Percentiles rank a stretch among this genome's conserved stretches.
Conservation (phyloP, 2,797 vertebrate genomes). For the Rhinichthys osculus region DNA sequence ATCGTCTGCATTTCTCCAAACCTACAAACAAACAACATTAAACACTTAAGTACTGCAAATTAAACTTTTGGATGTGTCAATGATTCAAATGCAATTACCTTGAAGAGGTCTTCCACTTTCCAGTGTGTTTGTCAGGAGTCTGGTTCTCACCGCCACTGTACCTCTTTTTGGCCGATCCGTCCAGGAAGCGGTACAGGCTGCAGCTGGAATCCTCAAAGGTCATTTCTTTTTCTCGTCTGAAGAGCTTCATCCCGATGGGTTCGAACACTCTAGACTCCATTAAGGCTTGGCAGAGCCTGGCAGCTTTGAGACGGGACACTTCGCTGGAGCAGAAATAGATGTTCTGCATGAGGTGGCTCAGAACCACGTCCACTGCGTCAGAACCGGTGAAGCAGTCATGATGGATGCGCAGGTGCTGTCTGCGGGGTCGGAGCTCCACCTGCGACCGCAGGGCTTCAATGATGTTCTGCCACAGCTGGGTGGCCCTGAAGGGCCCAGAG, state of each 20-base stretch:
- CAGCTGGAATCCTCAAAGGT: constrained; percentile 84
- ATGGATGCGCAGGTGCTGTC: constrained; percentile 78
- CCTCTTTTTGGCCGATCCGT: constrained; percentile 61
- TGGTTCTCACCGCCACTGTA: constrained; percentile 66
- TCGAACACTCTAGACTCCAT: constrained; percentile 90
- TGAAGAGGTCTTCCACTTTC: constrained; percentile 70
- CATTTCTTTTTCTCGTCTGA: constrained; percentile 80
- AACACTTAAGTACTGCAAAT: background rate
- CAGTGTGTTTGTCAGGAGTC: constrained; percentile 59
- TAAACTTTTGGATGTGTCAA: background rate
- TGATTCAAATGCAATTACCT: constrained; percentile 69
- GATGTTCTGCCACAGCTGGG: constrained; percentile 86
- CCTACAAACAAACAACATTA: constrained; percentile 60
- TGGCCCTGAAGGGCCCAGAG: constrained; percentile 84
- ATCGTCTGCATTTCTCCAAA: constrained; percentile 76
- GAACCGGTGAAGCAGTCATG: constrained; percentile 83
- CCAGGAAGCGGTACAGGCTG: constrained; percentile 85
- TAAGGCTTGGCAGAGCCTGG: constrained; percentile 85
- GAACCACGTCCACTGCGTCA: constrained; percentile 84
- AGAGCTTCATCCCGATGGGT: constrained; percentile 81
- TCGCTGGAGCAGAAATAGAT: constrained; percentile 82
- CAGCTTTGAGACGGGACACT: constrained; percentile 84
- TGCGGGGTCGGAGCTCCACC: constrained; percentile 82
- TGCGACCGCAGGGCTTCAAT: constrained; percentile 82
- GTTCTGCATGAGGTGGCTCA: constrained; percentile 89